phyloP scores from a whole-genome alignment of 2,888 invertebrate species.

The Lathronympha strigana region DNA sequence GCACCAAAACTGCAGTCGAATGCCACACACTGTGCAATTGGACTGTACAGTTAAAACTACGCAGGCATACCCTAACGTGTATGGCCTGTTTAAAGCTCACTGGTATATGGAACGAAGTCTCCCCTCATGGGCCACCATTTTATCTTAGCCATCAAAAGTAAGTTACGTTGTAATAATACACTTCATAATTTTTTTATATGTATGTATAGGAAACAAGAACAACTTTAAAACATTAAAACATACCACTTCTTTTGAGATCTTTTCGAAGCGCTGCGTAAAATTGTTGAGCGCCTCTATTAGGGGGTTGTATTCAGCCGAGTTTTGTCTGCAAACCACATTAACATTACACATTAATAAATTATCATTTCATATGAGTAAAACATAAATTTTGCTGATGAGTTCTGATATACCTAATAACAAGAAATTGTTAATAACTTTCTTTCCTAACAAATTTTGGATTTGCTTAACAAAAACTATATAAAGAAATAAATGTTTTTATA shows the following conservation, averaged over 20 bases:
- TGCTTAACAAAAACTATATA: not conserved
- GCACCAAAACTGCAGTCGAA: too few species aligned
- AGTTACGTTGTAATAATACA: too few species aligned
- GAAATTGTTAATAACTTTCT: not conserved
- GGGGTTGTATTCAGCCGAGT: conserved; percentile 72
- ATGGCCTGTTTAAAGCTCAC: too few species aligned
- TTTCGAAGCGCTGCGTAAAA: conserved; percentile 72
- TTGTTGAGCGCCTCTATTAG: conserved; percentile 66
- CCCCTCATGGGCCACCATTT: too few species aligned
- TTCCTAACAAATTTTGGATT: conserved; percentile 14
- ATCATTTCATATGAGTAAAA: not conserved
- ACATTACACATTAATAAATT: not conserved
- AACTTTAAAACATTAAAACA: conserved; percentile 45
- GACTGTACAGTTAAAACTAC: too few species aligned
- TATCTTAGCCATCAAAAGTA: too few species aligned
- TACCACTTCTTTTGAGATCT: conserved; percentile 72
- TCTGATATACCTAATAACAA: not conserved
- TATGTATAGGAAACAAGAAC: not conserved
- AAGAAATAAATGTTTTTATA: not conserved
- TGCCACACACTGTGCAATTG: too few species aligned
- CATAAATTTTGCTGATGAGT: not conserved
- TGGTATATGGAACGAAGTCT: too few species aligned
- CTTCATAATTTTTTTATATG: not conserved
- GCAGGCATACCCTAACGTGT: too few species aligned
- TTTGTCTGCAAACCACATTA: conserved; percentile 63